Conservation (phyloP, 2,888 invertebrate genomes). For the Pandemis cinnamomeana region DNA sequence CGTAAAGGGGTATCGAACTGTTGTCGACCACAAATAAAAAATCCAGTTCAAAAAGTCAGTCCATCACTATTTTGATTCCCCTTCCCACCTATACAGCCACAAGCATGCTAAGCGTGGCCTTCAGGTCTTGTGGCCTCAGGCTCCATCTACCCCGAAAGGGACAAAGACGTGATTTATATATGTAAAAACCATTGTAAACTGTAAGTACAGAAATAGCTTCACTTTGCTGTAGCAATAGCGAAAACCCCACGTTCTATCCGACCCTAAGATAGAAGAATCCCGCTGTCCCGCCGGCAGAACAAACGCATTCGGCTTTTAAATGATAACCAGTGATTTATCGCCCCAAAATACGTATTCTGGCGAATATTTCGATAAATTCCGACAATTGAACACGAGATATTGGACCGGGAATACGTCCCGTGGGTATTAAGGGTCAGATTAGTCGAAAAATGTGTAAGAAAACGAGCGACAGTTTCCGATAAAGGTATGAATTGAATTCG, state of each 20-base stretch:
- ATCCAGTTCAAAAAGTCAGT: no score
- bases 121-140: no score
- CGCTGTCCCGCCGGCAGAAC: background rate
- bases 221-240: background rate
- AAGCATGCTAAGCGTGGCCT: no score
- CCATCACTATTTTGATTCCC: no score
- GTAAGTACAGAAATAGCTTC: no score
- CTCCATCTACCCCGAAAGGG: no score
- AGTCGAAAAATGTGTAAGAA: conserved; percentile 15
- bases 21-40: no score
- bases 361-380: conserved; percentile 14
- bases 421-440: conserved; percentile 26
- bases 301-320: conserved; percentile 17
- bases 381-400: conserved; percentile 13
- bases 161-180: no score
- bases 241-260: background rate
- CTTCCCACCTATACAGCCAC: no score
- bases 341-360: background rate
- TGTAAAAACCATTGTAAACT: no score
- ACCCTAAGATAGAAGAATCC: background rate
- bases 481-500: conserved; percentile 3
- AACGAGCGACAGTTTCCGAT: background rate
- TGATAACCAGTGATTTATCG: conserved; percentile 27
- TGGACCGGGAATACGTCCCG: conserved; percentile 1
- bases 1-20: no score